These are phyloP conservation scores for Nansenia antarctica DNA, from an alignment of 2,113 vertebrate genomes.

Conservation along the genomic window DNA sequence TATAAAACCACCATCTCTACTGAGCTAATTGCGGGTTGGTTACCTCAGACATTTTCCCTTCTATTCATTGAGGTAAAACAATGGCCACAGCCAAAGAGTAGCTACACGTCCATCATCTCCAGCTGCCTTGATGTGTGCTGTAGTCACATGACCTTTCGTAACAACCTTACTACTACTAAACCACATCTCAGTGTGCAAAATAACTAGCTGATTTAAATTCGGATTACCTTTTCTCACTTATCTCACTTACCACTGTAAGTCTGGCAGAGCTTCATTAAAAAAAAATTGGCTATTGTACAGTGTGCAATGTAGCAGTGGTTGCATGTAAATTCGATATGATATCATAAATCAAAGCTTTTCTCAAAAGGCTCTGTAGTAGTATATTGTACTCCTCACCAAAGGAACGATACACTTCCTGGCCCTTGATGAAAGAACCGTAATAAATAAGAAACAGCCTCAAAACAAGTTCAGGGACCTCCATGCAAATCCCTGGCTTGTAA, in stretches of 20 bases:
- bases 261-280: too few relatives aligned
- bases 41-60: neutral
- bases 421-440: conserved; percentile 52
- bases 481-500: conserved; percentile 52
- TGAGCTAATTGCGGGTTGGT: conserved; percentile 14
- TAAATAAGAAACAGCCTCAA: conserved; percentile 61
- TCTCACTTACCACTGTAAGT: too few relatives aligned
- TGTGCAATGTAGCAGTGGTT: too few relatives aligned
- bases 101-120: too few relatives aligned
- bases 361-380: conserved; percentile 46
- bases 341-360: conserved; percentile 55
- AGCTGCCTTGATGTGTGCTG: too few relatives aligned
- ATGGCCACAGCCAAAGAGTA: conserved; percentile 10
- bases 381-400: conserved; percentile 57
- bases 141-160: too few relatives aligned
- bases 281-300: neutral
- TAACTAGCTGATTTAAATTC: too few relatives aligned
- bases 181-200: too few relatives aligned
- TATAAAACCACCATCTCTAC: conserved; percentile 35
- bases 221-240: too few relatives aligned
- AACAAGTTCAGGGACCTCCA: conserved; percentile 45
- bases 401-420: conserved; percentile 37
- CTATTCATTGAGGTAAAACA: conserved; percentile 24
- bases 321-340: conserved; percentile 48
- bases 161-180: too few relatives aligned